Percentiles rank a stretch among this genome's conserved stretches.
These are phyloP conservation scores for Tethea ocularis DNA, from an alignment of 2,888 invertebrate species.

Conservation along the genomic window DNA sequence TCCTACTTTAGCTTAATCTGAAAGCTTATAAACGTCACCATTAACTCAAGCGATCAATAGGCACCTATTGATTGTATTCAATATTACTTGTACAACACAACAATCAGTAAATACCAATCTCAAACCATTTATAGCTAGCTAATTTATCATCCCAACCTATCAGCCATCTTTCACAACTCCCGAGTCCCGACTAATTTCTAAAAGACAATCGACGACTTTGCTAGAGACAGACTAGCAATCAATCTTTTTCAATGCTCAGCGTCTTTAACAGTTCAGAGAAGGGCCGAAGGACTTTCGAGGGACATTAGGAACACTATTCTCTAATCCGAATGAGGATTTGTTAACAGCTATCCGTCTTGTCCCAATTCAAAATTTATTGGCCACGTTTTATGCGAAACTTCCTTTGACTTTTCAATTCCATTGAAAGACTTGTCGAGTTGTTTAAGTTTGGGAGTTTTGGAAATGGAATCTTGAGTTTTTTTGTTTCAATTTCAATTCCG, in stretches of 20 bases:
- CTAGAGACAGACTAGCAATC: constrained; percentile 44
- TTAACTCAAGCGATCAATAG: background rate
- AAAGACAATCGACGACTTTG: constrained; percentile 47
- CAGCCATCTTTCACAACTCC: constrained; percentile 16
- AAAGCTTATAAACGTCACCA: background rate
- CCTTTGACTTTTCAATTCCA: too few species aligned
- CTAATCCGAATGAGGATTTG: constrained; percentile 44
- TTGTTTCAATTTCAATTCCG: too few species aligned
- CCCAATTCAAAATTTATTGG: constrained; percentile 40
- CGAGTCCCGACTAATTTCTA: constrained; percentile 30
- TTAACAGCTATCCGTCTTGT: constrained; percentile 47
- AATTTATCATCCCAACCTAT: background rate
- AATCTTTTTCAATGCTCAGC: constrained; percentile 51
- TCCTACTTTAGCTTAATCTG: too few species aligned
- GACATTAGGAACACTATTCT: constrained; percentile 45
- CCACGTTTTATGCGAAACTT: constrained; percentile 26
- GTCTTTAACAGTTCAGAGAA: constrained; percentile 42
- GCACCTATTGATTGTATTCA: background rate
- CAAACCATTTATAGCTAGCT: background rate
- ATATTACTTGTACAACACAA: background rate
- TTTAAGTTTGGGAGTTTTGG: too few species aligned
- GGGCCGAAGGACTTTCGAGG: constrained; percentile 29
- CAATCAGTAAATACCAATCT: too few species aligned
- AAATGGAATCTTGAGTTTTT: too few species aligned
- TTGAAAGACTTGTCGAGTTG: too few species aligned